Conservation (phyloP, 2,888 invertebrate genomes). For the Baronia brevicornis region DNA sequence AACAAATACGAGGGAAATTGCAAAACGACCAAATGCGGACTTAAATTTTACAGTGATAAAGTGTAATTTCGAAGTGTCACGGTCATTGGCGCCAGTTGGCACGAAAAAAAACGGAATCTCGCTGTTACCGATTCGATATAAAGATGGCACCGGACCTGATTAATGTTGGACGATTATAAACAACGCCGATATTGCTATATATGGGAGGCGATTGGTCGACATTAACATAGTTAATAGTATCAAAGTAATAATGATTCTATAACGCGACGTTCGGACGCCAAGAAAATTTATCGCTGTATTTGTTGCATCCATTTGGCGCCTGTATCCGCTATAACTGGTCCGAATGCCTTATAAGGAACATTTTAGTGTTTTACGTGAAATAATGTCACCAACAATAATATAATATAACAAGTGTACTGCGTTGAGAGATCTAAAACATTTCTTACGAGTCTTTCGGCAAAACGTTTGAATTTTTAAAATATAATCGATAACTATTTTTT, state of each 20-base stretch:
- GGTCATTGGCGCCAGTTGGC: slow-evolving; percentile 35
- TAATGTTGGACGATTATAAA: slow-evolving; percentile 38
- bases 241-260: slow-evolving; percentile 21
- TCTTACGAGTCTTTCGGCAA: no score
- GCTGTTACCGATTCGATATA: slow-evolving; percentile 34
- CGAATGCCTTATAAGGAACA: no score
- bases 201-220: slow-evolving; percentile 21
- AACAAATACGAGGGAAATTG: slow-evolving; percentile 12
- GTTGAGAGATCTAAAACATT: no score
- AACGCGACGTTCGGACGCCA: slow-evolving; percentile 26
- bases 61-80: slow-evolving; percentile 14
- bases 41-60: slow-evolving; percentile 16
- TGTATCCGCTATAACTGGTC: slow-evolving; percentile 4
- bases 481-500: no score
- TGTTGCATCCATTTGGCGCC: slow-evolving; percentile 8
- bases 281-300: slow-evolving; percentile 13
- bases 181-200: slow-evolving; percentile 34
- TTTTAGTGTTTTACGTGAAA: no score
- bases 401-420: no score
- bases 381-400: no score
- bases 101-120: slow-evolving; percentile 23
- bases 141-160: slow-evolving; percentile 27
- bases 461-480: no score
- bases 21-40: slow-evolving; percentile 16
- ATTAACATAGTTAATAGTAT: slow-evolving; percentile 32